Evolutionary conservation across 2,888 invertebrate species (phyloP), one percentile per base, ranked within the genome.

Genomic region (Drosophila mimica): DNA sequence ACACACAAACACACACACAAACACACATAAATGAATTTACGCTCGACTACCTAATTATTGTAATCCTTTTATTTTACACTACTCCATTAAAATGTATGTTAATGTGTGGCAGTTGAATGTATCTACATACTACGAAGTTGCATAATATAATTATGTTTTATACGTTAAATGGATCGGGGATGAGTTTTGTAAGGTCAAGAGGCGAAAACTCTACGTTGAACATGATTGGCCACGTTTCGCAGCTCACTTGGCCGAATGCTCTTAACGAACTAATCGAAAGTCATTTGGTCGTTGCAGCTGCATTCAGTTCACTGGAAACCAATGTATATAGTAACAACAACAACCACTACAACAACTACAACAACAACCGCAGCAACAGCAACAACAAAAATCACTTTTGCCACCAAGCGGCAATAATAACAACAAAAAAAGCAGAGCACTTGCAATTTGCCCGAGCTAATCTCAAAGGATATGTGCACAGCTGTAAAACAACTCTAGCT

Each of bases 231-330:
- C 61, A 69, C 70, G 81, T 82, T 82, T 80, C 43, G 63, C 66
- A 82, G 70, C 59, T 71, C 71, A 80, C 65, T 83, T 67, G 61
- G 58, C 40, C 61, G 60, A 64, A 52, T 34, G 46, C 63, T 36
- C 57, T 58, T 53, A 74, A 62, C 83, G 65, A 79, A 70, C 80
- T 76, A 88, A 89, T 89, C 82, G 80, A 89, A 88, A 88, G 80
- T 79, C 76, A 64, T 66, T 57, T 63, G 70, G 51, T 43, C 54
- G 64, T 64, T 67, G 53, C 63, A 70, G 68, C 64, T 62, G 56
- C 58, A 70, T 71, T 65, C 75, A 87, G 82, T 82, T 87, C 84
- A 87, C 82, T 83, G 82, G 69, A 46, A 82, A 78, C 36, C 60
- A 49, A 33, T 62, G 54, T 43, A 20, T 30, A 68, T 43, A 31